Base-by-base conservation (phyloP, 2,888 invertebrate species). In the Nineta flava region DNA sequence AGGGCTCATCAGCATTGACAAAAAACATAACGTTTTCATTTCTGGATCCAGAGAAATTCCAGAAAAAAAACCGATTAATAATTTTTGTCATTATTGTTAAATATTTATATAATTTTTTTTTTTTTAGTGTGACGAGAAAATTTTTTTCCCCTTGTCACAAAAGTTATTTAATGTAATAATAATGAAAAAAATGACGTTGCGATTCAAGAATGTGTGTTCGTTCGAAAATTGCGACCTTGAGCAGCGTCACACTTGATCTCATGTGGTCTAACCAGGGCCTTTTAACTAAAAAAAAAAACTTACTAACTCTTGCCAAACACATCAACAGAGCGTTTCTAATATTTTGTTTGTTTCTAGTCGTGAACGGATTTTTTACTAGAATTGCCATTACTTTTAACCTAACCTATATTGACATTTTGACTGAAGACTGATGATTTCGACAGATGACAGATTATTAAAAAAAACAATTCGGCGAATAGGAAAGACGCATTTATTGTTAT, bases 231-330 rank as follows among this genome's bases (percentile, higher is more conserved):
- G 43, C 19, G n/a, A 17, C 17, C n/a, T 38, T 16, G 15, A 19
- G 43, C 43, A 43, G 43, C 43, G 21, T 43, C 43, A 43, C 43
- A 43, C 9, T 43, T 19, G 43, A 43, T 43, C 43, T 43, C 43
- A 43, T 15, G 38, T 26, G 26, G 38, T n/a, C 38, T 38, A 13
- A n/a, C n/a, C 38, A 38, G 38, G 38, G 38, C 38, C 38, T 26
- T 26, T 26, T 26, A 26, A 26, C 26, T 26, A 26, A 26, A 26
- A 19, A n/a, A n/a, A 32, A 38, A 13, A 38, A n/a, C 15, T 38
- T 13, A 38, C 38, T 38, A 13, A 38, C 38, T 38, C 38, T 38
- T 38, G 38, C 38, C 38, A 38, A 38, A 38, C 26, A 26, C 26
- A 26, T 26, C 26, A 26, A 26, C 26, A 26, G 26, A 26, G 26